Conservation (phyloP, 2,797 vertebrate genomes). For the Falco novaeseelandiae region DNA sequence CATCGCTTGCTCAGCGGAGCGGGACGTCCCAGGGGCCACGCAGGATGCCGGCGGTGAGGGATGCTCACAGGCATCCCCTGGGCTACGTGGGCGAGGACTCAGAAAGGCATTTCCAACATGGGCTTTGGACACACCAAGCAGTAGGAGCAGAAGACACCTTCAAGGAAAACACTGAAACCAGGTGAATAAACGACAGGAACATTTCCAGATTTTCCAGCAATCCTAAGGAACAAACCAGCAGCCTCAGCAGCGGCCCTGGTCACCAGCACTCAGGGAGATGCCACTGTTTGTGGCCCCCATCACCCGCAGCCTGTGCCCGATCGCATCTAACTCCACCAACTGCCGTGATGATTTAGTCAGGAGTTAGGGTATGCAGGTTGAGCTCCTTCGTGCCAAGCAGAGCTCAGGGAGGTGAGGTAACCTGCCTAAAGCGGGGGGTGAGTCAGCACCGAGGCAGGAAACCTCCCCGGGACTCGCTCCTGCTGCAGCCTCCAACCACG, state of each 20-base stretch:
- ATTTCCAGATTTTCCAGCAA: background rate
- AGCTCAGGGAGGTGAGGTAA: background rate
- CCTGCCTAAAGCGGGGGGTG: background rate
- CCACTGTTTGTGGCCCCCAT: accelerated
- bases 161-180: background rate
- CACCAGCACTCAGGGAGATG: background rate
- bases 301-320: accelerated
- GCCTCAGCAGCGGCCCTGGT: no score
- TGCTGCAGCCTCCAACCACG: background rate
- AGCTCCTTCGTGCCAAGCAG: background rate
- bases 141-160: background rate
- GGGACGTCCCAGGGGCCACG: background rate
- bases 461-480: background rate
- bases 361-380: accelerated
- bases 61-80: accelerated
- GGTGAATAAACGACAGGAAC: background rate
- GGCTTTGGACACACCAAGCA: background rate
- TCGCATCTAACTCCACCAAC: background rate
- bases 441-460: background rate
- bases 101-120: accelerated
- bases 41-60: background rate
- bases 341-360: background rate
- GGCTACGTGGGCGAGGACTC: accelerated
- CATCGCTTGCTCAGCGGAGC: accelerated
- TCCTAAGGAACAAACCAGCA: background rate